phyloP scores from a whole-genome alignment of 1,140 invertebrate genomes.

The Globodera rostochiensis region DNA sequence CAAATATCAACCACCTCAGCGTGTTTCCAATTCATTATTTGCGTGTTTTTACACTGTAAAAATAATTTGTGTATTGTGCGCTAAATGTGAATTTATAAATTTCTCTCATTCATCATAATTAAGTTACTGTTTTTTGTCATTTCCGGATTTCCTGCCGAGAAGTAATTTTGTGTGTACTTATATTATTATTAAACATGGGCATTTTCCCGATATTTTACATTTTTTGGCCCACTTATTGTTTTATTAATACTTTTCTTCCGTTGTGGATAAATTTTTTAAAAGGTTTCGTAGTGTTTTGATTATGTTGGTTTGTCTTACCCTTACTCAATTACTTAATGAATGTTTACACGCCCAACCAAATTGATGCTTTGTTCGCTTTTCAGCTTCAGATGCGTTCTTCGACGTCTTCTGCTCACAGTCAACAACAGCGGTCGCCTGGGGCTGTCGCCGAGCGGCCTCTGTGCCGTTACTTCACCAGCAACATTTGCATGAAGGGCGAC shows the following conservation, averaged over 20 bases:
- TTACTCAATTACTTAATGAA: neutral
- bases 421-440: neutral
- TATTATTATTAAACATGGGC: neutral
- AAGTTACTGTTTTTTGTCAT: neutral
- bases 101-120: neutral
- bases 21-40: neutral
- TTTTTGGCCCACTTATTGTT: neutral
- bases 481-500: conserved; percentile 39
- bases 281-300: neutral
- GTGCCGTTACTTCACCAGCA: conserved; percentile 45
- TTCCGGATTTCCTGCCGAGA: neutral
- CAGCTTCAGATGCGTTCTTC: neutral
- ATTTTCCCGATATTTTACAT: neutral
- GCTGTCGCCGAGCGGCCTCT: conserved; percentile 14
- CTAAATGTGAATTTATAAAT: neutral
- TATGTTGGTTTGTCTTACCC: neutral
- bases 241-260: neutral
- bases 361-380: neutral
- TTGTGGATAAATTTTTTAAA: neutral
- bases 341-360: neutral
- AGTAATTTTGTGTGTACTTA: neutral
- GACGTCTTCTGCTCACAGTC: neutral
- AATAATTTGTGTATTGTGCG: neutral
- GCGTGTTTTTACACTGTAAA: neutral
- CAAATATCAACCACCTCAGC: neutral